Conservation (phyloP, 2,113 vertebrate species). For the Spermophilus dauricus region DNA sequence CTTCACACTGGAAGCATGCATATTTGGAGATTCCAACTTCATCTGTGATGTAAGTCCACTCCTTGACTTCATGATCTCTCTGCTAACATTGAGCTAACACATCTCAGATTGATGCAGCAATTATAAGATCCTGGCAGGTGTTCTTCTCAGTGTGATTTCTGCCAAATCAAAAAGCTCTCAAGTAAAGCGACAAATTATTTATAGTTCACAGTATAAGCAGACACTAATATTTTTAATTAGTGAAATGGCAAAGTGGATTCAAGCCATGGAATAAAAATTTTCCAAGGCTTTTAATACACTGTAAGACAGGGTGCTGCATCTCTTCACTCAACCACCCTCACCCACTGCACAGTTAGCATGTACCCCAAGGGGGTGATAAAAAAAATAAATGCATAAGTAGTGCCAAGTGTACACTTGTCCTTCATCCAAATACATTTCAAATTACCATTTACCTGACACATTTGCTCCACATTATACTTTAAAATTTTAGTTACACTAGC, state of each 20-base stretch:
- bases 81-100: background rate
- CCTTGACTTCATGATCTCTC: conserved; percentile 16
- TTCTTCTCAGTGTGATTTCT: conserved; percentile 45
- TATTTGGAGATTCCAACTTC: background rate
- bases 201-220: background rate
- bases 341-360: background rate
- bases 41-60: background rate
- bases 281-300: background rate
- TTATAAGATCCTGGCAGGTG: background rate
- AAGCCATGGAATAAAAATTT: background rate
- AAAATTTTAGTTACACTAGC: background rate
- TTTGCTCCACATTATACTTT: background rate
- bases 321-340: background rate
- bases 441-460: background rate
- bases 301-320: background rate
- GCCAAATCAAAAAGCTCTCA: conserved; percentile 38
- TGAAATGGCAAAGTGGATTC: background rate
- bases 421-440: conserved; percentile 26
- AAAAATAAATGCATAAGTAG: background rate
- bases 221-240: background rate
- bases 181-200: background rate
- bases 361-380: background rate
- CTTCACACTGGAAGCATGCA: background rate
- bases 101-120: background rate
- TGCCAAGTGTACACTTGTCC: background rate